These are phyloP conservation scores for Benthosema pterotum DNA, from an alignment of 2,797 vertebrate species.

Conservation along the genomic window DNA sequence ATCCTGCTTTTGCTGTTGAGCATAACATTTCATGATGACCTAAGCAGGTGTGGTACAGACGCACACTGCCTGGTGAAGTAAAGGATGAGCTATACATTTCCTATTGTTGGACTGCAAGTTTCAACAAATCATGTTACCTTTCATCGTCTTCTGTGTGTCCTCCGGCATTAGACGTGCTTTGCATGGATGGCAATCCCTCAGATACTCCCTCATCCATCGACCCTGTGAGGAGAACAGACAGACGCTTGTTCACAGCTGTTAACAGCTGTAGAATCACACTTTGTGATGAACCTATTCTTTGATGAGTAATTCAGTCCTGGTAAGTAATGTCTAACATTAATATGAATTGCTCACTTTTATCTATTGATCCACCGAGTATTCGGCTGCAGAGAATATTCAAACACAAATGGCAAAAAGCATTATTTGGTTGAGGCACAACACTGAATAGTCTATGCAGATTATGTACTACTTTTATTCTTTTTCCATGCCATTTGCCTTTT, in stretches of 20 bases:
- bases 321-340: too few species aligned
- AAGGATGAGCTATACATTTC: conserved; percentile 23
- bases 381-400: too few species aligned
- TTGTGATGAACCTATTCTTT: not conserved
- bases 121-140: conserved; percentile 64
- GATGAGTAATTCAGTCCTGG: not conserved
- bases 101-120: conserved; percentile 36
- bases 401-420: too few species aligned
- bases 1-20: conserved; percentile 26
- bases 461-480: too few species aligned
- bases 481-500: too few species aligned
- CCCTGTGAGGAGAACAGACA: conserved; percentile 72
- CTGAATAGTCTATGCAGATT: too few species aligned
- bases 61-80: not conserved
- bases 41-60: conserved; percentile 31
- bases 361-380: too few species aligned
- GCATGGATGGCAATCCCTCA: conserved; percentile 90
- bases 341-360: too few species aligned
- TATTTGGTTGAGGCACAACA: too few species aligned
- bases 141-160: conserved; percentile 90
- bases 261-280: too few species aligned
- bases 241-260: conserved; percentile 15
- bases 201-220: conserved; percentile 93
- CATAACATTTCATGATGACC: conserved; percentile 20
- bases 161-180: conserved; percentile 85